These are phyloP conservation scores for Crotalus adamanteus DNA, from an alignment of 2,797 vertebrate genomes.

Conservation along the genomic window DNA sequence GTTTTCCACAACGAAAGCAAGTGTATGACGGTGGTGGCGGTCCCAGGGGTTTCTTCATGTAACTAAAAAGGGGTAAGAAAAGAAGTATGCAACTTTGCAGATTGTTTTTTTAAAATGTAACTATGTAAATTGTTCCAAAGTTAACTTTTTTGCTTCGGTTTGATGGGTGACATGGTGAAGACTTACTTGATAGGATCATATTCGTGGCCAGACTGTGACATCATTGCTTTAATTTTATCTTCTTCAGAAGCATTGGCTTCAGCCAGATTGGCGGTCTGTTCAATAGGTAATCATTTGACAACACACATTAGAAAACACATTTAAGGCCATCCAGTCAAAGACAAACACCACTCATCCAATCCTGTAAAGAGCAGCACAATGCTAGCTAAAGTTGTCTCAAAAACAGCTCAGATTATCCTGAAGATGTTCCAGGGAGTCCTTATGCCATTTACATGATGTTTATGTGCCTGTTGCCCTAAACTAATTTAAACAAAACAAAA, in stretches of 20 bases:
- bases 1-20: constrained; percentile 92
- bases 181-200: constrained; percentile 94
- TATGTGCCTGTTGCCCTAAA: constrained; percentile 51
- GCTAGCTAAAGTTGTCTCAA: constrained; percentile 63
- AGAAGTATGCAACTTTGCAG: constrained; percentile 8
- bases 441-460: constrained; percentile 69
- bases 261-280: constrained; percentile 96
- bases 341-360: constrained; percentile 75
- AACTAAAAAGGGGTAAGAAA: constrained; percentile 71
- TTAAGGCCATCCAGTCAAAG: constrained; percentile 77
- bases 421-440: constrained; percentile 69
- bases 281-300: constrained; percentile 83
- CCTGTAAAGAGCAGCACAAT: constrained; percentile 80
- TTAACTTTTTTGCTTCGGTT: constrained; percentile 28
- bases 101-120: not conserved
- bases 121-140: constrained; percentile 22
- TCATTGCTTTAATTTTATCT: constrained; percentile 97
- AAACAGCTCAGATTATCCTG: constrained; percentile 56
- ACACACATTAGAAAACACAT: constrained; percentile 80
- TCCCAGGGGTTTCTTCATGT: constrained; percentile 87
- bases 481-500: constrained; percentile 4
- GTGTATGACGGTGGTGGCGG: constrained; percentile 87
- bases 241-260: constrained; percentile 93
- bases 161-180: constrained; percentile 8
- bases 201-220: constrained; percentile 93